Base-by-base conservation (phyloP, 64 coral and sea anemone genomes). In the Platygyra sinensis region DNA sequence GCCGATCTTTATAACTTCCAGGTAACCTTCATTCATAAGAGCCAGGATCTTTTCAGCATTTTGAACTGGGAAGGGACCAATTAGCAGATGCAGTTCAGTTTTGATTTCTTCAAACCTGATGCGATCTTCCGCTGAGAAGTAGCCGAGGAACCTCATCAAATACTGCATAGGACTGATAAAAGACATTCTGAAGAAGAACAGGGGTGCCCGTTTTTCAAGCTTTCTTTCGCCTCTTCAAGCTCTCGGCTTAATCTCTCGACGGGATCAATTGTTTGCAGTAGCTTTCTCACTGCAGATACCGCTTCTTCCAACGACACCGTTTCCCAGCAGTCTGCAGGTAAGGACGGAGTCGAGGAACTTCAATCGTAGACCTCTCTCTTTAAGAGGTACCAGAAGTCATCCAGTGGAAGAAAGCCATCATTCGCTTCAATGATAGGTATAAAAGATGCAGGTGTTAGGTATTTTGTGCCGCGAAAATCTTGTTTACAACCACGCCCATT, bases 71-170 rank as follows among this genome's bases (percentile, higher is more conserved):
- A 91, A 83, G 18, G 89, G 89, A n/a, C 89, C 80, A 25, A 85
- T 82, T 12, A 85, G 60, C n/a, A 57, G 73, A 63, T 80, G 80
- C 52, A 91, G 36, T 42, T 91, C 89, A 51, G 89, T 73, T 38
- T 85, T 74, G 2, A 83, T 62, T 62, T 67, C 89, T 20, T 91
- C 69, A 74, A 91, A 91, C 29, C 89, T 62, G 67, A 91, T 91
- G 67, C 89, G 89, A 91, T 91, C 89, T 76, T 91, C 89, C 5
- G 89, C 89, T 52, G 89, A 91, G 51, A 91, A 83, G 69, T 76
- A 91, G 27, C 73, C 60, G 20, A 91, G 24, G 28, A n/a, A 27
- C 77, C 24, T 91, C 89, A 72, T 91, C 78, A 46, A 91, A 91
- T 52, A 85, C 55, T 83, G 72, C 72, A 24, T 91, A 91, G 1